phyloP scores from a whole-genome alignment of 2,113 vertebrate genomes.

The Calyptomena viridis region DNA sequence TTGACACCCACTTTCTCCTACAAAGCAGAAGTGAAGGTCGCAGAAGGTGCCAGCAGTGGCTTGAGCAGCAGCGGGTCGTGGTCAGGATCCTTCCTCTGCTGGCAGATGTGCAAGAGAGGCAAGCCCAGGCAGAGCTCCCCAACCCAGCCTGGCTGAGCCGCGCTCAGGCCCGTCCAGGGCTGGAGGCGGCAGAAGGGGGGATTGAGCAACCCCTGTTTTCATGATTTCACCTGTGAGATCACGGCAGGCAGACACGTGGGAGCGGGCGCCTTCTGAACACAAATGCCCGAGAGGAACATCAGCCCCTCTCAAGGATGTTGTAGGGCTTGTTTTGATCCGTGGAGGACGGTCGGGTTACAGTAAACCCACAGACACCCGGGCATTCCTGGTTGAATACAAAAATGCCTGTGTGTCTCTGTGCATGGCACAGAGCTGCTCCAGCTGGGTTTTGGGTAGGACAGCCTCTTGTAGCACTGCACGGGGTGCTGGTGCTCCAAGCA shows the following conservation, averaged over 20 bases:
- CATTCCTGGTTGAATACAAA: neutral
- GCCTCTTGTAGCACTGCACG: accelerated
- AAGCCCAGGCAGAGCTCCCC: neutral
- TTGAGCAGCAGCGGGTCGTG: neutral
- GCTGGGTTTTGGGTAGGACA: neutral
- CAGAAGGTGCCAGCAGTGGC: neutral
- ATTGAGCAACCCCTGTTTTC: neutral
- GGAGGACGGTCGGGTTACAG: neutral
- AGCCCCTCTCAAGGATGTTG: neutral
- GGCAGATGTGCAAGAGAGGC: neutral
- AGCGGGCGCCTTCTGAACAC: neutral
- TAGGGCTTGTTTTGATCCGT: neutral
- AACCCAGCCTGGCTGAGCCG: neutral
- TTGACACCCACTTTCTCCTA: neutral
- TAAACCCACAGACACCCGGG: neutral
- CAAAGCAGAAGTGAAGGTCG: neutral
- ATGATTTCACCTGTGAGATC: neutral
- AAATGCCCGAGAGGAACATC: accelerated
- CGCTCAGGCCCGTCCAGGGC: accelerated
- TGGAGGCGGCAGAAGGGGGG: neutral
- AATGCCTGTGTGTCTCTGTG: neutral
- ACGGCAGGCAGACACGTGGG: neutral
- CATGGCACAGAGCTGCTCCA: neutral
- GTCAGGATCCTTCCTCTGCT: neutral
- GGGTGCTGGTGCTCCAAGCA: neutral